These are phyloP conservation scores for Pagetopsis macropterus DNA, from an alignment of 2,797 vertebrate genomes.

Conservation along the genomic window DNA sequence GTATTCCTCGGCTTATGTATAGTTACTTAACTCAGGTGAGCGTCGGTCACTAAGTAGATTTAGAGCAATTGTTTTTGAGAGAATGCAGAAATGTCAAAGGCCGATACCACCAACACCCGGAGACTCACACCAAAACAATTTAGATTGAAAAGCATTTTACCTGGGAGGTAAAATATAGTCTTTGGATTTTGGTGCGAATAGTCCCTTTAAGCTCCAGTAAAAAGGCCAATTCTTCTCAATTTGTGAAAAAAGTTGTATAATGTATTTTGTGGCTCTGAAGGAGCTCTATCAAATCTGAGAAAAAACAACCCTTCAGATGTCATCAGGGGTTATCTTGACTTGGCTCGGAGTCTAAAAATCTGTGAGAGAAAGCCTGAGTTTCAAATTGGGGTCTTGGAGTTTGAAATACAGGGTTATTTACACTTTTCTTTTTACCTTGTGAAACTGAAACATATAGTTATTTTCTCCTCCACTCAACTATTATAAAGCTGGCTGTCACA, in stretches of 20 bases:
- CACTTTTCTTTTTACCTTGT: constrained; percentile 4
- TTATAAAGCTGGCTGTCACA: not conserved
- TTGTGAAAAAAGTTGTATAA: not conserved
- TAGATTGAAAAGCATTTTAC: no score
- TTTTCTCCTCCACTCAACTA: constrained; percentile 5
- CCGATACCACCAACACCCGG: no score
- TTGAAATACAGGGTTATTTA: not conserved
- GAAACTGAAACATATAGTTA: constrained; percentile 9
- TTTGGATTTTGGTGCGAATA: no score
- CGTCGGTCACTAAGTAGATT: no score
- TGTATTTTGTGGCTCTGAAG: not conserved
- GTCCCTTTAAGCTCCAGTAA: no score
- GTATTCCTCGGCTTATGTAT: no score
- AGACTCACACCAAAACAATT: no score
- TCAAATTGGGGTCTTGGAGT: not conserved
- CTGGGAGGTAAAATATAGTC: no score
- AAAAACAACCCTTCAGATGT: not conserved
- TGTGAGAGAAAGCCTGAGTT: not conserved
- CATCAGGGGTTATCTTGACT: not conserved
- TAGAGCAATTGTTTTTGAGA: no score
- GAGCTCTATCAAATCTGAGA: not conserved
- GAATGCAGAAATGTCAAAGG: no score
- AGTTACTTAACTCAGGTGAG: no score
- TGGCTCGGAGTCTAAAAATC: not conserved
- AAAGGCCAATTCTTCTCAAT: not conserved